A percentile compares a stretch with the other conserved stretches of the same genome.
phyloP scores from a whole-genome alignment of 2,888 invertebrate species.

The Ischnura elegans region DNA sequence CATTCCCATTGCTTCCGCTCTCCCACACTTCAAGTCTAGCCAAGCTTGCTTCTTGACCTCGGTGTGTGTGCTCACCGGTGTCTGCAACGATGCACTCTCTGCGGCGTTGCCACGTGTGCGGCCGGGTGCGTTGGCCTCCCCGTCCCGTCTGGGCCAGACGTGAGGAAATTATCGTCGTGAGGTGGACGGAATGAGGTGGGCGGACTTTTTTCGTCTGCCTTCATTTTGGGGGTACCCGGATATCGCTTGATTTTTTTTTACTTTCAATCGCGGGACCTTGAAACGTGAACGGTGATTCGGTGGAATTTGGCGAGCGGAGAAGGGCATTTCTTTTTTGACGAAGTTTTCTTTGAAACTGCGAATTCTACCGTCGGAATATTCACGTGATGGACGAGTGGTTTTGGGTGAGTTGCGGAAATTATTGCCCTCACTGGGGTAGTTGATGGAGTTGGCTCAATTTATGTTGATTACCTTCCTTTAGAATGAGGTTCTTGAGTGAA shows the following conservation, averaged over 20 bases:
- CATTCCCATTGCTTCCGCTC: neutral
- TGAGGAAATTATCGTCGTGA: slow-evolving; percentile 40
- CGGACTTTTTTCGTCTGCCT: neutral
- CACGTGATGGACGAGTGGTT: neutral
- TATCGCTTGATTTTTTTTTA: neutral
- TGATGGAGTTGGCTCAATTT: neutral
- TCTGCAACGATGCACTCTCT: slow-evolving; percentile 40
- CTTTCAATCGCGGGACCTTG: slow-evolving; percentile 8
- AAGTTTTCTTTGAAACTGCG: neutral
- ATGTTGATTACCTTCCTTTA: too few species aligned
- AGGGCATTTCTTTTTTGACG: neutral
- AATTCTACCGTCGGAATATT: neutral
- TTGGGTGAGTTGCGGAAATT: neutral
- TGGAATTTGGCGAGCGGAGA: too few species aligned
- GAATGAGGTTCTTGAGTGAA: too few species aligned
- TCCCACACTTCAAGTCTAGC: neutral
- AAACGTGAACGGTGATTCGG: neutral
- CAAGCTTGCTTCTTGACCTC: neutral
- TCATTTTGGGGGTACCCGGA: slow-evolving; percentile 14
- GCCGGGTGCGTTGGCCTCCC: slow-evolving; percentile 4
- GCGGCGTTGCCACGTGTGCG: neutral
- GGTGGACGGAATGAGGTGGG: neutral
- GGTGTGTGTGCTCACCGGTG: neutral
- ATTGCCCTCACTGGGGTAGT: neutral
- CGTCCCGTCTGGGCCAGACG: slow-evolving; percentile 13